Conservation (phyloP, 2,797 vertebrate species). For the Intellagama lesueurii region DNA sequence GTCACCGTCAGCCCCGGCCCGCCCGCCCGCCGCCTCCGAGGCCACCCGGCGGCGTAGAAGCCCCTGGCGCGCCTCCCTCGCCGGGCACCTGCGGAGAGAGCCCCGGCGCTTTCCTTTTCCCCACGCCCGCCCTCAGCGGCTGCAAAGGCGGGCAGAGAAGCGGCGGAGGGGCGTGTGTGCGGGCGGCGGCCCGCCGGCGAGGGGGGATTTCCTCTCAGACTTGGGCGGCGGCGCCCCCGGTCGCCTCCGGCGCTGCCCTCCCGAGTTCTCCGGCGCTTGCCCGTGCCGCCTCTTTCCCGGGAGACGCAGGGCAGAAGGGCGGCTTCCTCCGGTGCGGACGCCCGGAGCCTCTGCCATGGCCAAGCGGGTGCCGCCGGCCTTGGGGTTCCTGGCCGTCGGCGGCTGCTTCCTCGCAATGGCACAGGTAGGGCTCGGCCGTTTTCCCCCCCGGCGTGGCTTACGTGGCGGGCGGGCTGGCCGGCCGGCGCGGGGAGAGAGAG, state of each 20-base stretch:
- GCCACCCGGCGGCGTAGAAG: neutral
- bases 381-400: neutral
- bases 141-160: neutral
- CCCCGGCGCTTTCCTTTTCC: neutral
- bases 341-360: neutral
- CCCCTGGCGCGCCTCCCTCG: neutral
- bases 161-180: neutral
- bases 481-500: neutral
- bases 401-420: constrained; percentile 11
- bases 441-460: neutral
- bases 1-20: neutral
- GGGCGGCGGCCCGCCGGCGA: no score
- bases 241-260: no score
- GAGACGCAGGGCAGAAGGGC: neutral
- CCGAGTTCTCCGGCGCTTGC: no score
- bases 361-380: neutral
- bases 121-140: no score
- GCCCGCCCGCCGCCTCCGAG: no score
- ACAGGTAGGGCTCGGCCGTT: neutral
- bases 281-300: no score
- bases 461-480: no score
- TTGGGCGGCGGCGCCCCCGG: no score
- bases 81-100: neutral
- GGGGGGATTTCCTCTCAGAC: no score
- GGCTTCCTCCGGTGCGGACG: neutral